Evolutionary conservation across 2,797 vertebrate species (phyloP).

Genomic region (Mus caroli): DNA sequence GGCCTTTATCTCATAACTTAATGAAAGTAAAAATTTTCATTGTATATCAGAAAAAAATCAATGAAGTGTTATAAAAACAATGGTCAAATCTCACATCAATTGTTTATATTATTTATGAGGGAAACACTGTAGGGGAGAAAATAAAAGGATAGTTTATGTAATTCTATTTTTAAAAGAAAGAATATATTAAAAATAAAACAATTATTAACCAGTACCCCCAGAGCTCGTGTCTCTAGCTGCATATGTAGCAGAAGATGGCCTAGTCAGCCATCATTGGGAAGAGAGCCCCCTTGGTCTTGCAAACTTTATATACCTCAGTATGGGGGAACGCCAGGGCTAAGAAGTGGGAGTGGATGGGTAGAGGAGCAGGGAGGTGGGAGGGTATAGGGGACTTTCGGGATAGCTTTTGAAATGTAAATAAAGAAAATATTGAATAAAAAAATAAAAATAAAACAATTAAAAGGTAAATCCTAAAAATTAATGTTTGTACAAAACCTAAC

Average conservation of each 20-base stretch:
- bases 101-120: not conserved
- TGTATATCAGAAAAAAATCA: slow-evolving; percentile 49
- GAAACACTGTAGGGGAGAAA: not conserved
- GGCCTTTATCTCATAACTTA: not conserved
- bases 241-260: too few species aligned
- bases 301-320: too few species aligned
- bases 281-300: too few species aligned
- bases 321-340: too few species aligned
- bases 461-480: not conserved
- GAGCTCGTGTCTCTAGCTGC: too few species aligned
- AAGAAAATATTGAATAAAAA: too few species aligned
- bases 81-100: not conserved
- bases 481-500: not conserved
- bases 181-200: not conserved
- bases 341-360: too few species aligned
- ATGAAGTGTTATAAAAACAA: not conserved
- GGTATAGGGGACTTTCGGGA: too few species aligned
- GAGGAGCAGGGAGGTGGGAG: too few species aligned
- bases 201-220: not conserved
- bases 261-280: too few species aligned
- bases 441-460: not conserved
- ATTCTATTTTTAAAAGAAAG: not conserved
- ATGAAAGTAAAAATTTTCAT: not conserved
- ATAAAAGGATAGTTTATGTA: not conserved
- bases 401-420: too few species aligned